These are phyloP conservation scores for Alviniconcha marisindica DNA, from an alignment of 1,140 invertebrate species.

Conservation along the genomic window DNA sequence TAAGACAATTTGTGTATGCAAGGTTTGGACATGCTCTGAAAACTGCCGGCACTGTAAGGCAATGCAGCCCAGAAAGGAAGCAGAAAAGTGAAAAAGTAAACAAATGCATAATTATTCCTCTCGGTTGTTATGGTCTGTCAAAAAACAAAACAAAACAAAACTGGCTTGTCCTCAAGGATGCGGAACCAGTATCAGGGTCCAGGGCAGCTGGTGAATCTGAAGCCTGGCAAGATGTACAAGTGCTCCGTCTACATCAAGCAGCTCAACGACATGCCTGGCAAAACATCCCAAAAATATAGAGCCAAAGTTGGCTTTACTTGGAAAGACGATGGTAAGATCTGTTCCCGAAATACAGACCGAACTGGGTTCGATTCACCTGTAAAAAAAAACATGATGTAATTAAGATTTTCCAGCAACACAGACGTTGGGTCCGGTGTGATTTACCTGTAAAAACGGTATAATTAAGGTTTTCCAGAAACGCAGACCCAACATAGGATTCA, in stretches of 20 bases:
- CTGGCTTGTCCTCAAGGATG: too few species aligned
- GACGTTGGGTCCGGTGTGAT: neutral
- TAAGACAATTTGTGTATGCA: too few species aligned
- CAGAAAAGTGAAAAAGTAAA: too few species aligned
- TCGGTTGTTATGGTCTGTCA: too few species aligned
- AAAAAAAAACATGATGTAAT: too few species aligned
- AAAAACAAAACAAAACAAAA: too few species aligned
- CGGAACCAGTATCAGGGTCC: neutral
- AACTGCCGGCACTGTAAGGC: too few species aligned
- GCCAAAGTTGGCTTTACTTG: neutral
- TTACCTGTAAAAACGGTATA: neutral
- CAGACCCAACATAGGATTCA: neutral
- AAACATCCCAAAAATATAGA: slow-evolving; percentile 10
- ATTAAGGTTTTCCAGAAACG: neutral
- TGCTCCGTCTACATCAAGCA: slow-evolving; percentile 10
- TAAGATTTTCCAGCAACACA: neutral
- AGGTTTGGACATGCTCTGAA: too few species aligned
- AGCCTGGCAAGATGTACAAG: neutral
- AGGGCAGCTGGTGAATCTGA: neutral
- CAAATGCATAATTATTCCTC: too few species aligned
- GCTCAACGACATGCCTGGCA: slow-evolving; percentile 27
- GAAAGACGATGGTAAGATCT: neutral
- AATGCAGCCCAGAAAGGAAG: too few species aligned
- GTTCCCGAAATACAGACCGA: too few species aligned
- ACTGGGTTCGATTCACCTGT: too few species aligned